A percentile compares a stretch with the other conserved stretches of the same genome.
These are phyloP conservation scores for Calosoma granatense DNA, from an alignment of 1,140 invertebrate species.

Conservation along the genomic window DNA sequence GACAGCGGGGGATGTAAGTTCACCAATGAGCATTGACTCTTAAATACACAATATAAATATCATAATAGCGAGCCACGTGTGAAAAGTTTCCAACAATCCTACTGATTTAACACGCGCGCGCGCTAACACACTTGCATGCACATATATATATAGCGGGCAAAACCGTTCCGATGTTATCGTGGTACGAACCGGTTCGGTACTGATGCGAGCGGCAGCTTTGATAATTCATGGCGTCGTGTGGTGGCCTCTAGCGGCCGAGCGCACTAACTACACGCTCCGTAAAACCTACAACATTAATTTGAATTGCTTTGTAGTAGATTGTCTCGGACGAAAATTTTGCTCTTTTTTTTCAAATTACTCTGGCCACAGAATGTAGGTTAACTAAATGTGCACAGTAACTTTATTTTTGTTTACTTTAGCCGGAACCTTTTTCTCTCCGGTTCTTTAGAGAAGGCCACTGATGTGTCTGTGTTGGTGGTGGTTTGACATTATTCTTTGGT, in stretches of 20 bases:
- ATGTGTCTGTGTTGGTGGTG: too few species aligned
- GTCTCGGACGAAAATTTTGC: not conserved
- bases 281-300: constrained; percentile 9
- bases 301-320: constrained; percentile 9
- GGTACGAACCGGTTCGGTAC: not conserved
- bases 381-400: constrained; percentile 1
- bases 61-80: too few species aligned
- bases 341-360: not conserved
- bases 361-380: not conserved
- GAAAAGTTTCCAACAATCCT: too few species aligned
- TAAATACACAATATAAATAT: too few species aligned
- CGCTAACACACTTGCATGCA: too few species aligned
- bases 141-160: too few species aligned
- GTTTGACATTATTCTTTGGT: too few species aligned
- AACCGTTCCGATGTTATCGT: not conserved
- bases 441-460: too few species aligned
- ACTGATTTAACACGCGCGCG: not conserved
- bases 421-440: not conserved
- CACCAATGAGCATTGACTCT: too few species aligned
- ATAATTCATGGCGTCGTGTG: constrained; percentile 6
- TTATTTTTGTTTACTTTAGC: not conserved
- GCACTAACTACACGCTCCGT: constrained; percentile 4
- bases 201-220: not conserved
- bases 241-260: not conserved
- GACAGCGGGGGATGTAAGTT: too few species aligned